Evolutionary conservation across 1,140 invertebrate species (phyloP).

Genomic region (Euschistus heros): DNA sequence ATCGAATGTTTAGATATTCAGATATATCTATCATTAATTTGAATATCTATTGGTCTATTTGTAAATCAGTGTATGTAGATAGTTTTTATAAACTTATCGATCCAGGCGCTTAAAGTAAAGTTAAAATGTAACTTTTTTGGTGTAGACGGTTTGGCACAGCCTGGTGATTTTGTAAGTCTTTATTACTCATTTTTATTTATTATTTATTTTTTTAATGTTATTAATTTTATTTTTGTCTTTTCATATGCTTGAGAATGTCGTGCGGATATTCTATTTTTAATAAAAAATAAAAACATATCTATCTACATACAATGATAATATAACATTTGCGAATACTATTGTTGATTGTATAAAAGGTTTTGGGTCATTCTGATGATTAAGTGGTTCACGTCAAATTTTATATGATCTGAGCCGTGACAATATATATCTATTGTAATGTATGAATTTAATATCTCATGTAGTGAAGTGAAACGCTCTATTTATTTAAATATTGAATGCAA

Average conservation of each 20-base stretch:
- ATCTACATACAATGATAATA: slow-evolving; percentile 15
- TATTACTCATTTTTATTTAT: background rate
- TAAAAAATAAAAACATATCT: slow-evolving; percentile 7
- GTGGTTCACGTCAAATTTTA: background rate
- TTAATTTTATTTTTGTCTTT: background rate
- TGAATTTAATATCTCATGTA: slow-evolving; percentile 16
- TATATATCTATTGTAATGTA: slow-evolving; percentile 1
- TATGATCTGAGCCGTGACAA: slow-evolving; percentile 6
- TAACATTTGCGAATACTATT: background rate
- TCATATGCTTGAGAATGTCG: background rate
- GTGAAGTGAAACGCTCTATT: slow-evolving; percentile 8
- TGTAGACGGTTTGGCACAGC: slow-evolving; percentile 14
- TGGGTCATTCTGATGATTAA: slow-evolving; percentile 3
- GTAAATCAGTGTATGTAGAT: slow-evolving; percentile 13
- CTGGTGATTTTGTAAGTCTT: slow-evolving; percentile 15
- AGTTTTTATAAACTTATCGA: background rate
- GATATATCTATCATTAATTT: slow-evolving; percentile 10
- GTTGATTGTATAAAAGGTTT: background rate
- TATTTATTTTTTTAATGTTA: background rate
- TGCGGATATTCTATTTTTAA: background rate
- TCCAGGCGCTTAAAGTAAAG: background rate
- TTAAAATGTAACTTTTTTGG: background rate
- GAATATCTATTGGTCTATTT: slow-evolving; percentile 6
- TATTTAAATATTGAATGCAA: slow-evolving; percentile 1
- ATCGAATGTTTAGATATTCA: background rate